Conservation (phyloP, 2,797 vertebrate genomes). For the Tympanoctomys barrerae region DNA sequence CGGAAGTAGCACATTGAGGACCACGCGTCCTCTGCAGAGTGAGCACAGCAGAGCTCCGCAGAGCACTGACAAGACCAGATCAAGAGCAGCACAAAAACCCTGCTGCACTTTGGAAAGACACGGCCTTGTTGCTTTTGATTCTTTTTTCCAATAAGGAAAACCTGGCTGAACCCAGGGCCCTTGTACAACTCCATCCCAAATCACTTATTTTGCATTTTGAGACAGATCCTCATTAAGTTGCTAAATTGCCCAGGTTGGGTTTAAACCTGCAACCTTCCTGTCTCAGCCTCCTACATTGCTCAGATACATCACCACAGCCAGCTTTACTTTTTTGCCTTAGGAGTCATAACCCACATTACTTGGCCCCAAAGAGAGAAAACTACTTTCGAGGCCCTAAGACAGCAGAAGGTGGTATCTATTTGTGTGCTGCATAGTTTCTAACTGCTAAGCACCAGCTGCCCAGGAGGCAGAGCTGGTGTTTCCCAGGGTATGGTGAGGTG, state of each 20-base stretch:
- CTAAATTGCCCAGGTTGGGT: background rate
- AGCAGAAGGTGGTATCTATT: too few species aligned
- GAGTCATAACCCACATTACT: background rate
- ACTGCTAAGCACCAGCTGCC: background rate
- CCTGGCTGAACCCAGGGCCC: background rate
- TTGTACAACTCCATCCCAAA: background rate
- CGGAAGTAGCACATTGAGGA: background rate
- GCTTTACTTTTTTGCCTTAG: background rate
- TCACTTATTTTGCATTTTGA: background rate
- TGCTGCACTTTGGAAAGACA: background rate
- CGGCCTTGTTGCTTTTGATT: background rate
- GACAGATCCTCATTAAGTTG: background rate
- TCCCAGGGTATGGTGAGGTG: background rate
- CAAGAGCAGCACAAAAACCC: background rate
- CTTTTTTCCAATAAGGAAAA: background rate
- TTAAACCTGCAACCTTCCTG: background rate
- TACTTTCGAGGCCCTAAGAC: background rate
- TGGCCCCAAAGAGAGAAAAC: background rate
- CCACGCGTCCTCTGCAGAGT: background rate
- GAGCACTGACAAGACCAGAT: background rate
- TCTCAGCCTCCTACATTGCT: background rate
- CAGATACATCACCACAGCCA: background rate
- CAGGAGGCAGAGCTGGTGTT: too few species aligned
- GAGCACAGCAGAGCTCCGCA: accelerated
- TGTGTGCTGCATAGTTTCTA: background rate